Base-by-base conservation (phyloP, 2,797 vertebrate genomes). In the Amblyopsis hoosieri region DNA sequence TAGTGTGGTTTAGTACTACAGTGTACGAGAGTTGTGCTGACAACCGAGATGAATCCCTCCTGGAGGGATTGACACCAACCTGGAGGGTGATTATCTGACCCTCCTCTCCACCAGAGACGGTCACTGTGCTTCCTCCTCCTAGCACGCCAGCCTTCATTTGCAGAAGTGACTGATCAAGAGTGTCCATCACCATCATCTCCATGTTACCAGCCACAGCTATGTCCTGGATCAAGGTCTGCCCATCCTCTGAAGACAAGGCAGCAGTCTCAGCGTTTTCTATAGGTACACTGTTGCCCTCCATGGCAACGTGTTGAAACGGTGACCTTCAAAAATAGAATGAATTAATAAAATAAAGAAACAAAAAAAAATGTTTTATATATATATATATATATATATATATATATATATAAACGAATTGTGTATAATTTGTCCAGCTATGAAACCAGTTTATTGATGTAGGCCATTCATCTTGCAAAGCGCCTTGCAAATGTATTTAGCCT, bases 71-170 rank as follows among this genome's bases (percentile, higher is more conserved):
- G 7, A 10, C 8, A 4, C 42, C 3, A 13, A 87, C 89, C 89
- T 99, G 97, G 59, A 98, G 89, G 0, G 97, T 99, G 82, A 99
- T 99, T 82, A 99, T 99, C 69, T 99, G 97, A 0, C 97, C 98
- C 87, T 99, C 96, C 70, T 99, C 97, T 74, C 98, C 96, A 0
- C 95, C 96, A 54, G 96, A 93, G 66, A 98, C 96, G 0, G 92
- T 91, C 46, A 91, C 91, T 42, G 37, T 42, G 37, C 37, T 42
- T 42, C 37, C 37, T 42, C 37, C 37, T 42, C 9, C 37, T 42
- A 52, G 19, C 69, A 89, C 87, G 91, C 98, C 97, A 0, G 96
- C 97, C 89, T 99, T 99, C 97, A 99, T 97, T 29, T 99, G 97
- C 69, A 99, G 89, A 60, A 98, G 89, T 15, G 97, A 89, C 15